phyloP scores from a whole-genome alignment of 2,797 vertebrate genomes.

The Characodon lateralis region DNA sequence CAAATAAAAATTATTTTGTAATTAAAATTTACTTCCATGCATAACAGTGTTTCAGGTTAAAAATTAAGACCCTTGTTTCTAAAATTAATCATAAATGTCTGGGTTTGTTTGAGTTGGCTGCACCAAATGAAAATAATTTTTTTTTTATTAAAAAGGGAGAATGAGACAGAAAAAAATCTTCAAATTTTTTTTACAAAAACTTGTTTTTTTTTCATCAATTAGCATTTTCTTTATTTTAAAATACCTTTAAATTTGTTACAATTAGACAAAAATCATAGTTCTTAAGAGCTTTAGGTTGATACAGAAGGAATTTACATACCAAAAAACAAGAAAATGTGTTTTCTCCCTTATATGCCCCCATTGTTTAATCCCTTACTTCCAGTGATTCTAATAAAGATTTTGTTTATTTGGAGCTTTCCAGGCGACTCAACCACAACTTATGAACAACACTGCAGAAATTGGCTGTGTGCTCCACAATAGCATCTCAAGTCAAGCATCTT shows the following conservation, averaged over 20 bases:
- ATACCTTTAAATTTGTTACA: neutral
- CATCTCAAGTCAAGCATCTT: slow-evolving; percentile 19
- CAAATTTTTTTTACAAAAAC: neutral
- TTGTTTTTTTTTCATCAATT: neutral
- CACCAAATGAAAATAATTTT: neutral
- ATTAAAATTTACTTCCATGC: neutral
- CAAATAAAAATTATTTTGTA: neutral
- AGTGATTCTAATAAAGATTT: neutral
- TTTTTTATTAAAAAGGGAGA: neutral
- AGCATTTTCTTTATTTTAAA: neutral
- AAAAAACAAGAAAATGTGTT: neutral
- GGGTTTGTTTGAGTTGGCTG: neutral
- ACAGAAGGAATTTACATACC: neutral
- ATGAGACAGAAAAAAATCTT: neutral
- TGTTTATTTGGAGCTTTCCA: neutral
- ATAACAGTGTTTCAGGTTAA: neutral
- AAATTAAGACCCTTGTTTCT: neutral
- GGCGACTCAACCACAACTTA: neutral
- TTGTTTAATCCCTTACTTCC: neutral
- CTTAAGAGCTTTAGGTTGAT: neutral
- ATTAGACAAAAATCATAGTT: neutral
- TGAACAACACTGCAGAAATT: neutral
- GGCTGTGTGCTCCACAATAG: neutral
- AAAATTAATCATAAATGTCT: neutral
- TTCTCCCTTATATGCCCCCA: neutral